A percentile compares a stretch with the other conserved stretches of the same genome.
Evolutionary conservation across 2,888 invertebrate genomes (phyloP).

Genomic region (Hyppa rectilinea): DNA sequence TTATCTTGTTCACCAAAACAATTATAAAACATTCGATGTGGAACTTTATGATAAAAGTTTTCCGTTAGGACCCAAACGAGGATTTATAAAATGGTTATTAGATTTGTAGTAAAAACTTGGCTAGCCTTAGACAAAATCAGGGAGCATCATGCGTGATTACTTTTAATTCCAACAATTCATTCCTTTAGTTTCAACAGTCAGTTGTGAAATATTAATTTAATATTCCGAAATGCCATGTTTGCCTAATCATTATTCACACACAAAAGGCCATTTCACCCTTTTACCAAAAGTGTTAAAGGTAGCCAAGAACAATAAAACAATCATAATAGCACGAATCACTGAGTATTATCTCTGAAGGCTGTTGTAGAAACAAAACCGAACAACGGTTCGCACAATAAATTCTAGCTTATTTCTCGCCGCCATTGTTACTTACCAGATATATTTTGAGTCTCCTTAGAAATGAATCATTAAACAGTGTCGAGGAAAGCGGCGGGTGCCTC

Average conservation of each 20-base stretch:
- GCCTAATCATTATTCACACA: constrained; percentile 19
- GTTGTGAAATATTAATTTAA: background rate
- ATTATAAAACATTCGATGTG: background rate
- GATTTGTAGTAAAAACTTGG: background rate
- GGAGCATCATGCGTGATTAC: background rate
- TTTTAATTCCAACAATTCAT: background rate
- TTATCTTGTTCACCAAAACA: constrained; percentile 18
- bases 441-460: constrained; percentile 73
- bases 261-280: constrained; percentile 27
- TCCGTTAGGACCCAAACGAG: background rate
- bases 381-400: constrained; percentile 63
- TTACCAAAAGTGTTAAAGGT: constrained; percentile 31
- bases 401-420: constrained; percentile 64
- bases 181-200: background rate
- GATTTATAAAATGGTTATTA: background rate
- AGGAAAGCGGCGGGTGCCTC: constrained; percentile 45
- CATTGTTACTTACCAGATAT: constrained; percentile 73
- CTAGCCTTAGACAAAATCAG: background rate
- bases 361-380: constrained; percentile 50
- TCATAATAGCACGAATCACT: constrained; percentile 50
- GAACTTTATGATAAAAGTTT: background rate
- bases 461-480: constrained; percentile 76
- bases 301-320: constrained; percentile 46
- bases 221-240: background rate
- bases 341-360: constrained; percentile 45